Conservation (phyloP, 2,888 invertebrate genomes). For the Cerastis leucographa region DNA sequence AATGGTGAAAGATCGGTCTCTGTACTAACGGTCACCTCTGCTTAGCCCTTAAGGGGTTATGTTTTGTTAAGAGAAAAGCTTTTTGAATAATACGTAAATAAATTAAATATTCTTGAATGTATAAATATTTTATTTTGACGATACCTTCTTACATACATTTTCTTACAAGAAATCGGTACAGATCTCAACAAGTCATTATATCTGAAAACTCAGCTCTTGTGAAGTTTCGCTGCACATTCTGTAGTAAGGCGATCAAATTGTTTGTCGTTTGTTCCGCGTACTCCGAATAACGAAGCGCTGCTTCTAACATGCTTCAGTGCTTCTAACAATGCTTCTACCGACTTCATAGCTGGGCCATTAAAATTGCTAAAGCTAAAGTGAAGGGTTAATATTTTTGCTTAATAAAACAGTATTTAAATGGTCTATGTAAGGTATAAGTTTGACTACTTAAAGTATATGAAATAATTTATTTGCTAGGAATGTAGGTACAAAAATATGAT, state of each 20-base stretch:
- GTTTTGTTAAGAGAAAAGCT: not conserved
- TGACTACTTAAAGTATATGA: too few relatives aligned
- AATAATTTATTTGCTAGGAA: too few relatives aligned
- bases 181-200: conserved; percentile 20
- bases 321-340: conserved; percentile 55
- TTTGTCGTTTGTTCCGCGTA: conserved; percentile 55
- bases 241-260: conserved; percentile 51
- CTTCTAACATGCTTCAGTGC: conserved; percentile 43
- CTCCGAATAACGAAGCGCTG: conserved; percentile 61
- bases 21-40: too few relatives aligned
- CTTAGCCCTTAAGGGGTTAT: not conserved
- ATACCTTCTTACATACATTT: not conserved
- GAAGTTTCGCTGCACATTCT: conserved; percentile 36
- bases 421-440: too few relatives aligned
- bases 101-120: not conserved
- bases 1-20: too few relatives aligned
- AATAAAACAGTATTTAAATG: not conserved
- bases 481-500: too few relatives aligned
- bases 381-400: conserved; percentile 8
- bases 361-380: conserved; percentile 16
- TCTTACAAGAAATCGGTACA: not conserved
- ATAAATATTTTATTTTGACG: not conserved
- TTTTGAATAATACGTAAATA: not conserved
- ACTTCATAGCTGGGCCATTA: conserved; percentile 39
- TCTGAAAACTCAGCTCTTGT: conserved; percentile 28